Base-by-base conservation (phyloP, 92 coral and sea anemone species). In the Bergia puertoricense region DNA sequence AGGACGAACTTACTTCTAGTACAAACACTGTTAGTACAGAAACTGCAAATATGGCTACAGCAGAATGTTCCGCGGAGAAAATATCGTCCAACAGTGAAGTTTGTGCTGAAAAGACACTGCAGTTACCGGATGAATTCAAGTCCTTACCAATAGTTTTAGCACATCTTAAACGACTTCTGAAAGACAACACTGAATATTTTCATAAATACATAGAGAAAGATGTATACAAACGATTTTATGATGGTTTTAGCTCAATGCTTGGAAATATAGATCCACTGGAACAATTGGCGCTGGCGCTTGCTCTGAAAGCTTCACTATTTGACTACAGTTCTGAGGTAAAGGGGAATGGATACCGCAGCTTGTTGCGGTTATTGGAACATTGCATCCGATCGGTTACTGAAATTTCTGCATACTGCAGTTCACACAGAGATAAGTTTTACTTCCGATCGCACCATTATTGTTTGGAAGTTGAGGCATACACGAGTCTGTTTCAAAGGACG, bases 401-500 rank as follows among this genome's bases (percentile, higher is more conserved):
- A 43, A 74, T 97, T 59, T 90, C 96, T 44, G 92, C 89, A 37
- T 91, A 95, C 86, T 97, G 98, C 85, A 92, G 92, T 50, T 85
- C 87, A 2, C 94, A 97, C 93, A 93, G 99, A 73, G 94, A 92
- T 54, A 88, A 94, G 74, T 92, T 97, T 79, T 93, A 92, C 81
- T 97, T 97, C 77, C 93, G 99, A 86, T 88, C 98, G 15, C 98
- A 97, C 77, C 99, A 97, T 71, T 97, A 97, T 82, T 93, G 98
- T 42, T 86, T 94, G 41, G 99, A 97, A 82, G 89, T 97, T 13
- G 96, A 91, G 76, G 98, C 98, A 23, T 93, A 93, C 68, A 82
- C 94, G 8, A 94, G 91, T 23, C 87, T 97, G 57, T 91, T 96
- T 54, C 85, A 90, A 76, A 89, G 97, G 43, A 91, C 92, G 75